Conservation (phyloP, 2,888 invertebrate genomes). For the Patella depressa region DNA sequence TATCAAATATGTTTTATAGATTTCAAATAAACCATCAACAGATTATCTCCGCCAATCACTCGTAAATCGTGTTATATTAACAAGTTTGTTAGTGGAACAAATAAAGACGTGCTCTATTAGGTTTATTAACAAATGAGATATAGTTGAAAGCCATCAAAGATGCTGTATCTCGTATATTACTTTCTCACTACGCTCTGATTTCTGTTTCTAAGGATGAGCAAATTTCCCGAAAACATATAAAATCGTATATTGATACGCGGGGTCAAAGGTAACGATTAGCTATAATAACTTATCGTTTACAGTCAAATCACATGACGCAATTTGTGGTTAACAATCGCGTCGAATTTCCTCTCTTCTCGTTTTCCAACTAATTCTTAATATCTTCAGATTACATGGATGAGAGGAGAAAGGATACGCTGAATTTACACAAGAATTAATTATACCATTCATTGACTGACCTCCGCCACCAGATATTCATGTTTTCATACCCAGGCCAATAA, state of each 20-base stretch:
- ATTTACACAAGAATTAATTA: slow-evolving; percentile 7
- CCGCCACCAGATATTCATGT: slow-evolving; percentile 18
- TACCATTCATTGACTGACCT: slow-evolving; percentile 7
- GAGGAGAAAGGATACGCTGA: slow-evolving; percentile 1
- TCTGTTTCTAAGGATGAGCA: not conserved
- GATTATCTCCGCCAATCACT: no score
- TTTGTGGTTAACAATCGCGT: slow-evolving; percentile 2
- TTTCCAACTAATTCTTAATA: not conserved
- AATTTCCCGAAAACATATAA: slow-evolving; percentile 10
- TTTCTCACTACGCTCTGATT: not conserved
- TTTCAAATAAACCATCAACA: no score
- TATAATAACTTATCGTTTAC: not conserved
- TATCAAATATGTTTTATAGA: no score
- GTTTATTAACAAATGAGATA: no score
- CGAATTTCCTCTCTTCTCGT: not conserved
- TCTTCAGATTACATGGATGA: not conserved
- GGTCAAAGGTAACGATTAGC: slow-evolving; percentile 6
- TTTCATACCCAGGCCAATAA: slow-evolving; percentile 17
- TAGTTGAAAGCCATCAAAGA: no score
- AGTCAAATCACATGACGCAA: not conserved
- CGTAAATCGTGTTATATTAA: no score
- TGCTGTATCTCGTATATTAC: no score
- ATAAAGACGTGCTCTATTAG: no score
- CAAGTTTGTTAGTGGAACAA: no score
- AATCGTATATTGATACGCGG: not conserved